Evolutionary conservation across 2,888 invertebrate genomes (phyloP).

Genomic region (Cacoxenus indagator): DNA sequence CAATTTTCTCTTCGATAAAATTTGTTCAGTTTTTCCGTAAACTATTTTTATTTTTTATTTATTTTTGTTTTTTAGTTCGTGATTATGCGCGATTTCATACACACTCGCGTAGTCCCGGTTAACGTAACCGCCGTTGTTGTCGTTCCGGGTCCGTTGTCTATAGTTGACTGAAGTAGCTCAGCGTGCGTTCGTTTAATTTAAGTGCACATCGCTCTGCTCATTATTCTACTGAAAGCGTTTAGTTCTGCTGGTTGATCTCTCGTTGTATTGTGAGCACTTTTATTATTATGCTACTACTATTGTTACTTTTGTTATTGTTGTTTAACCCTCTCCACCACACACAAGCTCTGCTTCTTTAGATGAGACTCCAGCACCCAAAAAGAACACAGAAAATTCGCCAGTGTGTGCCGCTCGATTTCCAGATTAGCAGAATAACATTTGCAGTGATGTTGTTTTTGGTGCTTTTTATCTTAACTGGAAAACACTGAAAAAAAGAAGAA

Average conservation of each 20-base stretch:
- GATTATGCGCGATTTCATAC: constrained; percentile 9
- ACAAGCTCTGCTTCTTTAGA: neutral
- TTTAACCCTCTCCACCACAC: neutral
- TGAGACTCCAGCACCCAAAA: neutral
- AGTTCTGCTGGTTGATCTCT: constrained; percentile 12
- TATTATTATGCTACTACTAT: neutral
- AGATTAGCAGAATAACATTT: constrained; percentile 1
- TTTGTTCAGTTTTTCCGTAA: constrained; percentile 25
- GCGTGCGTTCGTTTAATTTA: constrained; percentile 59
- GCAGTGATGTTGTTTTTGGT: constrained; percentile 11
- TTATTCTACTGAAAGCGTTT: neutral
- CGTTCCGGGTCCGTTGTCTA: constrained; percentile 58
- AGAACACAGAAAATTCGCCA: neutral
- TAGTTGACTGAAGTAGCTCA: constrained; percentile 50
- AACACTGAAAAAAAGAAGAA: constrained; percentile 16
- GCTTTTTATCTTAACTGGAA: constrained; percentile 38
- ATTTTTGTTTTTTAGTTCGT: constrained; percentile 34
- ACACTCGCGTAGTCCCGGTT: neutral
- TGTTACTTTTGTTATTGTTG: neutral
- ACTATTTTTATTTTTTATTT: constrained; percentile 33
- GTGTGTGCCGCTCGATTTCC: neutral
- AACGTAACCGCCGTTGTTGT: constrained; percentile 28
- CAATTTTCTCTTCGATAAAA: constrained; percentile 37
- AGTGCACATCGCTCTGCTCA: constrained; percentile 32
- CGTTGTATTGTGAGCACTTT: neutral